Percentiles rank a stretch among this genome's conserved stretches.
phyloP scores from a whole-genome alignment of 1,140 invertebrate species.

The Harpegnathos saltator region DNA sequence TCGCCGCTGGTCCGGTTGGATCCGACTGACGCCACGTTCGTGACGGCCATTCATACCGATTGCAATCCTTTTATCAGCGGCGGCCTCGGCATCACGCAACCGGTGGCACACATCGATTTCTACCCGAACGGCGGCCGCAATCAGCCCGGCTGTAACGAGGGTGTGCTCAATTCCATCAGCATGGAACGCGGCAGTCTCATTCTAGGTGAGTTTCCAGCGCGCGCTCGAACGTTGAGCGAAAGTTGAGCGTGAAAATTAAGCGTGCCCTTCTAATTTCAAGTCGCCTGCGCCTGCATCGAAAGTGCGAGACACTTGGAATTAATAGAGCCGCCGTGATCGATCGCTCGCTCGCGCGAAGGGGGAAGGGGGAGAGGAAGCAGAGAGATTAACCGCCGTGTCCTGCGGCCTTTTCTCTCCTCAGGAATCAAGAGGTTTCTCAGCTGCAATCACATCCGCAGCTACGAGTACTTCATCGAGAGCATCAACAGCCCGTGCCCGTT shows the following conservation, averaged over 20 bases:
- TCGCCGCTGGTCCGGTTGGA: constrained; percentile 93
- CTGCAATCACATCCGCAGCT: constrained; percentile 94
- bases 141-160: constrained; percentile 94
- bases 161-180: constrained; percentile 89
- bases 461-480: constrained; percentile 95
- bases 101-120: constrained; percentile 95
- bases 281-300: too few relatives aligned
- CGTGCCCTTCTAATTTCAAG: too few relatives aligned
- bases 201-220: constrained; percentile 81
- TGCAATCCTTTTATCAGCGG: constrained; percentile 92
- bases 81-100: constrained; percentile 92
- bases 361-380: too few relatives aligned
- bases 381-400: too few relatives aligned
- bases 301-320: background rate
- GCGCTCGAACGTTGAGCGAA: background rate
- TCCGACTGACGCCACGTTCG: constrained; percentile 93
- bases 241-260: too few relatives aligned
- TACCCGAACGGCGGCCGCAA: constrained; percentile 95
- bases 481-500: constrained; percentile 92
- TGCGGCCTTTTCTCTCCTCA: constrained; percentile 58
- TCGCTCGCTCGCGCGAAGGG: too few relatives aligned
- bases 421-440: constrained; percentile 92
- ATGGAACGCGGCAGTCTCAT: constrained; percentile 89
- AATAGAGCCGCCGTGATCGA: background rate
- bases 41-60: constrained; percentile 96